Base-by-base conservation (phyloP, 2,888 invertebrate genomes). In the Apodemia zela region DNA sequence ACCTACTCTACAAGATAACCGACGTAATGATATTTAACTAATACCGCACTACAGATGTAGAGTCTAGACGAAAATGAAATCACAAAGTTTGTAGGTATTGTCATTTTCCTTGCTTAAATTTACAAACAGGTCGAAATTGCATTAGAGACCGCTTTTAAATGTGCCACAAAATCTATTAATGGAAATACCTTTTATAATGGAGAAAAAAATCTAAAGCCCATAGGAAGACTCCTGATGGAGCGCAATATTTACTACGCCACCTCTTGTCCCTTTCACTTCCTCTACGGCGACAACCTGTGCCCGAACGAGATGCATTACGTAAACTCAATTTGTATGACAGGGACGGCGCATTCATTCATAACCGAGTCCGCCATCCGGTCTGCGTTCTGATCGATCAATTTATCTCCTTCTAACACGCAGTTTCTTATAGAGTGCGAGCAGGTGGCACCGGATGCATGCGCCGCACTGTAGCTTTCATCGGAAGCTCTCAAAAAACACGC, bases 231-330 rank as follows among this genome's bases (percentile, higher is more conserved):
- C 85, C 79, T 79, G 80, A 82, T 78, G 73, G 78, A 84, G 77
- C 85, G 84, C 91, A 87, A 90, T 91, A 88, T 91, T 90, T 90
- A 91, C 91, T 91, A 91, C 90, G 84, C 80, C 79, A 82, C 83
- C 79, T 83, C 87, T 84, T 80, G 90, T 88, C 91, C 90, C 91
- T 90, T 89, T 91, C 91, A 89, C 91, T 91, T 90, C 91, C 91
- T 90, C 84, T 83, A 84, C 82, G 81, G 79, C 85, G 89, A 87
- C 90, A 89, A 89, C 90, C 85, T 87, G 88, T 73, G 83, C 70
- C 69, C 72, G 83, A 87, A 76, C 75, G 88, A 84, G 87, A 87
- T 76, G 65, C 71, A 73, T 71, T 76, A 79, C 75, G 75, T 72
- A 71, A 75, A 75, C 71, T 71, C 38, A 68, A 68, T 69, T 66